Base-by-base conservation (phyloP, 2,113 vertebrate species). In the Erythrocebus patas region DNA sequence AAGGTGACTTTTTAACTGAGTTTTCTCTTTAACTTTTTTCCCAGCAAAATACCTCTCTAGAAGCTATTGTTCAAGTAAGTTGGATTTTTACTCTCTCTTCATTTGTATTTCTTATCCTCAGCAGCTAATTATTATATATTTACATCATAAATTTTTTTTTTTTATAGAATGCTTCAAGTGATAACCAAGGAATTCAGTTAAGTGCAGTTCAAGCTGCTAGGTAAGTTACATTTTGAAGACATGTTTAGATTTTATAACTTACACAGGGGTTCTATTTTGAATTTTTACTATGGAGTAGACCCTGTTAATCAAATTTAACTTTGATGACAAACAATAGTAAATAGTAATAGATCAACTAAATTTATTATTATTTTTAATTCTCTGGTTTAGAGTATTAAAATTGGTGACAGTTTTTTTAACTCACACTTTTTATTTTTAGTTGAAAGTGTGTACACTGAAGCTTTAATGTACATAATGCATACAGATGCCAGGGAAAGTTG, bases 11-110 rank as follows among this genome's bases (percentile, higher is more conserved):
- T 90, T 52, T 89, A 43, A 95, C 84, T 96, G 72, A 30, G 6
- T 85, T 97, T 97, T 92, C 96, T 73, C 88, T 84, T 97, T 98
- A 79, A 92, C 68, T 97, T 82, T 97, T 59, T 98, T 81, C 97
- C 48, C 95, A 99, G 99, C 99, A 99, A 99, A 99, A 99, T 98
- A 99, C 99, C 80, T 99, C 99, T 90, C 98, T 99, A 99, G 99
- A 99, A 99, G 99, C 99, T 99, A 99, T 99, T 99, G 99, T 99
- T 97, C 99, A 99, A 99, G 99, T 99, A 99, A 99, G 99, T 97
- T 76, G 22, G 83, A 9, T 81, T 95, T 81, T 18, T 2, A 3
- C 43, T 35, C 9, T 57, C 4, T 57, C 85, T 43, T 78, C 30
- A 64, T 66, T 92, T 90, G 4, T 93, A 66, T 27, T 92, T 68